Percentiles rank a stretch among this genome's conserved stretches.
phyloP scores from a whole-genome alignment of 2,797 vertebrate species.

The Chaetodon trifasciatus region DNA sequence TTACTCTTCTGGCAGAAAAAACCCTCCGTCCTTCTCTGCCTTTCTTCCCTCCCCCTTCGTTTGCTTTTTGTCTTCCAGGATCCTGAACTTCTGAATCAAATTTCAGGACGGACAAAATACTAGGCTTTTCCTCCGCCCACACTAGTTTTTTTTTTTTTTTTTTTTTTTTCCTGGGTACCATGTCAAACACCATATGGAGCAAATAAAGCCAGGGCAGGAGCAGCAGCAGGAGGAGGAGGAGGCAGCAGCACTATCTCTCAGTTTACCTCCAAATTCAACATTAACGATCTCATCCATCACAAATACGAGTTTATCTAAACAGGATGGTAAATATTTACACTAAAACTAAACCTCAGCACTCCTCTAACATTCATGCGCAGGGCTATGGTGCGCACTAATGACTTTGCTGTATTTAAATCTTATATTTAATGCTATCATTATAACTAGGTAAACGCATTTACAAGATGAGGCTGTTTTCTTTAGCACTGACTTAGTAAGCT shows the following conservation, averaged over 20 bases:
- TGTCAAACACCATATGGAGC: slow-evolving; percentile 86
- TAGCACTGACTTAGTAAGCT: neutral
- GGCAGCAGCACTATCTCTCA: slow-evolving; percentile 47
- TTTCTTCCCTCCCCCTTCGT: slow-evolving; percentile 76
- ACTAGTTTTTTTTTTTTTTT: slow-evolving; percentile 20
- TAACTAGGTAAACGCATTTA: neutral
- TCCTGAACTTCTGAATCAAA: slow-evolving; percentile 87
- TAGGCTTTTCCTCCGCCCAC: slow-evolving; percentile 84
- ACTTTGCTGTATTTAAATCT: neutral
- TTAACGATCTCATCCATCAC: slow-evolving; percentile 56
- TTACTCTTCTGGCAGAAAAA: slow-evolving; percentile 53
- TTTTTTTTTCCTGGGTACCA: slow-evolving; percentile 71
- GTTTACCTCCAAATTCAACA: slow-evolving; percentile 73
- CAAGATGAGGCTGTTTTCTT: neutral
- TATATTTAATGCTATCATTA: neutral
- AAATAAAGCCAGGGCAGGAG: slow-evolving; percentile 73
- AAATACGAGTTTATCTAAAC: slow-evolving; percentile 58
- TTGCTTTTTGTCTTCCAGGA: slow-evolving; percentile 83
- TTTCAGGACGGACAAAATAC: slow-evolving; percentile 86
- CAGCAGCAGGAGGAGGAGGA: slow-evolving; percentile 21
- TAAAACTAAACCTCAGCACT: slow-evolving; percentile 30
- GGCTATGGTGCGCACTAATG: neutral
- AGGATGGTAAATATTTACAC: slow-evolving; percentile 64
- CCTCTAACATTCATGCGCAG: slow-evolving; percentile 9
- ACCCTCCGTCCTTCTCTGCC: slow-evolving; percentile 56